A percentile compares a stretch with the other conserved stretches of the same genome.
Conservation (phyloP, 2,113 vertebrate genomes). For the Clupea harengus region DNA sequence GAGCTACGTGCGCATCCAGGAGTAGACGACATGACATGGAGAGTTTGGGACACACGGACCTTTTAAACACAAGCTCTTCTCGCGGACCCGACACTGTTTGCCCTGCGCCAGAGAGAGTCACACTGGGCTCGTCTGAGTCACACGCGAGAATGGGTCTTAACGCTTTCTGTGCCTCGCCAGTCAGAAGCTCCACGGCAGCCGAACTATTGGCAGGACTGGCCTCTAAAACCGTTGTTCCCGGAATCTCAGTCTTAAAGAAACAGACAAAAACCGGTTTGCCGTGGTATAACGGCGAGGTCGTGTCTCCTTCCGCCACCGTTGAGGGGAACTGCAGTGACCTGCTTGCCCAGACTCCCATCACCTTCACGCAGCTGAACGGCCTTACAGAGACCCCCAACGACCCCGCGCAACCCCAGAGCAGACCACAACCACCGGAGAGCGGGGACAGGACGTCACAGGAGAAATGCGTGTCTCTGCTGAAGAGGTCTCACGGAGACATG, state of each 20-base stretch:
- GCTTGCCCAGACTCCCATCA: slow-evolving; percentile 54
- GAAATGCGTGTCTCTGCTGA: slow-evolving; percentile 39
- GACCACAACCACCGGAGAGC: slow-evolving; percentile 31
- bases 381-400: slow-evolving; percentile 26
- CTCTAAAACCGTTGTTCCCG: slow-evolving; percentile 60
- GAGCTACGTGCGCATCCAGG: slow-evolving; percentile 70
- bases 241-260: slow-evolving; percentile 56
- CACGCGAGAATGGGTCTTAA: slow-evolving; percentile 68
- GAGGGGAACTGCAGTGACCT: slow-evolving; percentile 58
- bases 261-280: slow-evolving; percentile 60
- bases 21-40: slow-evolving; percentile 74
- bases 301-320: slow-evolving; percentile 54
- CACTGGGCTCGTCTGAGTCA: slow-evolving; percentile 41
- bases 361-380: slow-evolving; percentile 49
- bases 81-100: slow-evolving; percentile 39
- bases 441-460: slow-evolving; percentile 52
- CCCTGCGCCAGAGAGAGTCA: slow-evolving; percentile 43
- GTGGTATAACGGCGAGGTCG: slow-evolving; percentile 51
- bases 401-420: background rate
- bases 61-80: slow-evolving; percentile 61
- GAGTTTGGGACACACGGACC: slow-evolving; percentile 66
- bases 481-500: slow-evolving; percentile 59
- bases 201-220: slow-evolving; percentile 63
- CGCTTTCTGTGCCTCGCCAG: slow-evolving; percentile 51
- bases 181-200: slow-evolving; percentile 55